phyloP scores from a whole-genome alignment of 1,140 invertebrate species.

The Ruditapes philippinarum region DNA sequence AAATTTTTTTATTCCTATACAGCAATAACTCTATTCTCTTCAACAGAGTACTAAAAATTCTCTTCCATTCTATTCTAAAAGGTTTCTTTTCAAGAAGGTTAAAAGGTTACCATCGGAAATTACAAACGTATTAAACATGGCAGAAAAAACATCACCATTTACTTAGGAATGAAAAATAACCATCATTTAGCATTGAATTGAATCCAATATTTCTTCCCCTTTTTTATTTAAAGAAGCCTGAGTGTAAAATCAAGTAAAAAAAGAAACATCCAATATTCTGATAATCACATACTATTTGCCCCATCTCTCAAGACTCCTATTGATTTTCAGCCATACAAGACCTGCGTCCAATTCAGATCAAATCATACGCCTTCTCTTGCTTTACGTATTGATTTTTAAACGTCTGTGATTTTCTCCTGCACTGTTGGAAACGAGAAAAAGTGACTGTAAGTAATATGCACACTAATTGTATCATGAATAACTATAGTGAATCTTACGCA shows the following conservation, averaged over 20 bases:
- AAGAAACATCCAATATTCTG: neutral
- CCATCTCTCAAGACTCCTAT: slow-evolving; percentile 1
- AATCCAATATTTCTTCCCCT: too few species aligned
- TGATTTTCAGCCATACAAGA: slow-evolving; percentile 15
- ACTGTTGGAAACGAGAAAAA: slow-evolving; percentile 4
- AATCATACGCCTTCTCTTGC: slow-evolving; percentile 1
- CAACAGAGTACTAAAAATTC: too few species aligned
- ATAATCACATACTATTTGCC: slow-evolving; percentile 1
- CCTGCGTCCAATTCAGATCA: slow-evolving; percentile 30
- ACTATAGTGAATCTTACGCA: neutral
- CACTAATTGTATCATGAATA: neutral
- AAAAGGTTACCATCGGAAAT: too few species aligned
- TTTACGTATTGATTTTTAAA: slow-evolving; percentile 42
- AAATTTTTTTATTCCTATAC: too few species aligned
- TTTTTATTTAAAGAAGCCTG: too few species aligned
- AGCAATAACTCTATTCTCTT: too few species aligned
- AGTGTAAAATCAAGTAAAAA: neutral
- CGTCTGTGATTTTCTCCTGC: slow-evolving; percentile 32
- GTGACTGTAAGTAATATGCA: slow-evolving; percentile 7
- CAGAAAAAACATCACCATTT: too few species aligned
- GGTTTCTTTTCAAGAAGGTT: too few species aligned
- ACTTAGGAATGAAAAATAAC: too few species aligned
- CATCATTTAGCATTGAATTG: too few species aligned
- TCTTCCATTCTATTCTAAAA: too few species aligned
- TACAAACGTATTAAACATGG: too few species aligned